These are phyloP conservation scores for Sparus aurata DNA, from an alignment of 2,797 vertebrate species.

Conservation along the genomic window DNA sequence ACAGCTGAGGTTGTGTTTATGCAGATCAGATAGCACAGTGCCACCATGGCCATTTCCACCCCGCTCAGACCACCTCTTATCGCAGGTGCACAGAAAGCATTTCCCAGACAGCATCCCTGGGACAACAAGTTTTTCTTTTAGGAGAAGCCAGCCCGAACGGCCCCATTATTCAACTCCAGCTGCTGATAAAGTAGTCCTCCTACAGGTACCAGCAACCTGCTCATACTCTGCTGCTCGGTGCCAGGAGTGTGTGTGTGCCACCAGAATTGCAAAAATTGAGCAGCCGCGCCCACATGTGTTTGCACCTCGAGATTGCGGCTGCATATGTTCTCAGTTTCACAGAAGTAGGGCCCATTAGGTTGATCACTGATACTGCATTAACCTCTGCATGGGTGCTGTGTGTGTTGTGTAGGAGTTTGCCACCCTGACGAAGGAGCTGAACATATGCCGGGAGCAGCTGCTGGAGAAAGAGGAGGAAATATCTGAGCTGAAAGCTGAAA, in stretches of 20 bases:
- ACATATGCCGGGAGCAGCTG: slow-evolving; percentile 94
- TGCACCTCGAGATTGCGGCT: background rate
- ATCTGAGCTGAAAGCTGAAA: slow-evolving; percentile 97
- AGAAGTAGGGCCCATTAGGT: slow-evolving; percentile 6
- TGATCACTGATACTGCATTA: slow-evolving; percentile 44
- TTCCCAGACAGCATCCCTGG: slow-evolving; percentile 22
- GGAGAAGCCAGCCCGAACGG: slow-evolving; percentile 10
- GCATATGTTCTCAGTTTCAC: slow-evolving; percentile 18
- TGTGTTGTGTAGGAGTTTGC: slow-evolving; percentile 91
- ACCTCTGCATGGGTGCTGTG: slow-evolving; percentile 45
- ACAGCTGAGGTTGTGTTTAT: slow-evolving; percentile 33
- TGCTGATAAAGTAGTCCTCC: slow-evolving; percentile 35
- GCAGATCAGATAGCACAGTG: slow-evolving; percentile 33
- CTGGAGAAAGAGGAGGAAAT: slow-evolving; percentile 98
- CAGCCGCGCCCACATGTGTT: slow-evolving; percentile 6
- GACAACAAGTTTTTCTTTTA: slow-evolving; percentile 19
- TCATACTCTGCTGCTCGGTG: slow-evolving; percentile 3
- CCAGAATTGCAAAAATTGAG: slow-evolving; percentile 9
- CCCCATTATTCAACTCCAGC: slow-evolving; percentile 35
- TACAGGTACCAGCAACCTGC: background rate
- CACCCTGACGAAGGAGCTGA: slow-evolving; percentile 95
- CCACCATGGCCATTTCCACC: slow-evolving; percentile 16
- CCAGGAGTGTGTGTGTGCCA: slow-evolving; percentile 10
- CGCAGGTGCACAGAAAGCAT: slow-evolving; percentile 30
- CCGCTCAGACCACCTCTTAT: slow-evolving; percentile 48